phyloP scores from a whole-genome alignment of 2,797 vertebrate species.

The Gymnothorax javanicus region DNA sequence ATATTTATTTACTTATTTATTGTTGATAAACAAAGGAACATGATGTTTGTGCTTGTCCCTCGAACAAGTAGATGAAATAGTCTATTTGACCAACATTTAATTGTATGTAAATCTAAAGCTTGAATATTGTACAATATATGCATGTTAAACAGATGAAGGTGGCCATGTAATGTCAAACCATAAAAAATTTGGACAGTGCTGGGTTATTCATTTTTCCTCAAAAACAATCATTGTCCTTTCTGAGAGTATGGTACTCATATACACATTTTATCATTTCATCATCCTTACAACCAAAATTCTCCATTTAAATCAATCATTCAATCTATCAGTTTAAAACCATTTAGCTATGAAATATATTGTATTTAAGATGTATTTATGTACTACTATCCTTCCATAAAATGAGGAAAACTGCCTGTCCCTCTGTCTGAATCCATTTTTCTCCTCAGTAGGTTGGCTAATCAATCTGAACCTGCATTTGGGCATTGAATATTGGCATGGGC shows the following conservation, averaged over 20 bases:
- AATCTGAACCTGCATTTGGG: no score
- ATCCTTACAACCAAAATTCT: background rate
- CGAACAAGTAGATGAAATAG: no score
- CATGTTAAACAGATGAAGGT: background rate
- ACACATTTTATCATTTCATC: background rate
- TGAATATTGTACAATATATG: background rate
- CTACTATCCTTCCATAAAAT: no score
- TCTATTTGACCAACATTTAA: background rate
- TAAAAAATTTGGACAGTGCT: background rate
- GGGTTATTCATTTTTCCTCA: background rate
- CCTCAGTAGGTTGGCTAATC: no score
- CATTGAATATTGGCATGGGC: no score
- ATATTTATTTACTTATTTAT: no score
- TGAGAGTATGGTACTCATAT: background rate
- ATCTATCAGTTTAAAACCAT: background rate
- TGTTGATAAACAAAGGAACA: no score
- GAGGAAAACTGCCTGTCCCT: no score
- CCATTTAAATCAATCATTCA: background rate
- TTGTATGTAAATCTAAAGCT: background rate
- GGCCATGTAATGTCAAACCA: background rate
- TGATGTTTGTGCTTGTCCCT: no score
- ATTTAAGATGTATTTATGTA: background rate
- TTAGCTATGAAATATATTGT: background rate
- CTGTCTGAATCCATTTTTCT: no score
- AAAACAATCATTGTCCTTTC: background rate